Conservation (phyloP, 2,888 invertebrate species). For the Dascillus cervinus region DNA sequence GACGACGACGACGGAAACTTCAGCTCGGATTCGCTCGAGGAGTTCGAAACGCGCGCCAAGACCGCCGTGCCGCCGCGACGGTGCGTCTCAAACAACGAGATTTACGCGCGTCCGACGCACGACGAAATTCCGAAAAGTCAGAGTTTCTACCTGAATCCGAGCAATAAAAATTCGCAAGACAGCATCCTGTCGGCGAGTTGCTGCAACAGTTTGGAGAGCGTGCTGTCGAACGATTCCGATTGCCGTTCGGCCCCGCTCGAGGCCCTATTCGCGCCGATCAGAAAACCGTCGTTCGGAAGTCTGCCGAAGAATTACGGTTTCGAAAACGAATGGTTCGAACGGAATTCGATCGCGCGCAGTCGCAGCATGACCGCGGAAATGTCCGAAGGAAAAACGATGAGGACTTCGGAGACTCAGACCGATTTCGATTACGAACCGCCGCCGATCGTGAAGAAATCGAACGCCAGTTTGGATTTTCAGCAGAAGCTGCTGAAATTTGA, state of each 20-base stretch:
- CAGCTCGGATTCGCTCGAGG: conserved; percentile 73
- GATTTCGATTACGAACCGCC: conserved; percentile 32
- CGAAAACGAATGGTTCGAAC: conserved; percentile 32
- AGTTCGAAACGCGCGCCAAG: conserved; percentile 44
- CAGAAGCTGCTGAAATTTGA: conserved; percentile 39
- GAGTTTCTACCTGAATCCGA: conserved; percentile 71
- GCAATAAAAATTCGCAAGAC: conserved; percentile 64
- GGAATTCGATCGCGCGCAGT: conserved; percentile 34
- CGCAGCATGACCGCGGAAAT: conserved; percentile 47
- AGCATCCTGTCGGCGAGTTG: conserved; percentile 59
- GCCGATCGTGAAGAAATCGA: conserved; percentile 32
- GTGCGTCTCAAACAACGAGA: conserved; percentile 72
- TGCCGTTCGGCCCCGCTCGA: conserved; percentile 74
- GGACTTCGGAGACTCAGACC: conserved; percentile 39
- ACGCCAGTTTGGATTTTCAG: conserved; percentile 37
- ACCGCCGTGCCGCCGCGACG: conserved; percentile 53
- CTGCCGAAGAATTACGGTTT: conserved; percentile 27
- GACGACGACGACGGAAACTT: conserved; percentile 60
- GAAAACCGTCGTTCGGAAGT: conserved; percentile 20
- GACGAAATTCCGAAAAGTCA: conserved; percentile 53
- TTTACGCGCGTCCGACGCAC: conserved; percentile 42
- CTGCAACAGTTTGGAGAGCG: conserved; percentile 73
- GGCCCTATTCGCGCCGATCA: conserved; percentile 50
- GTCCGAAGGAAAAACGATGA: conserved; percentile 21
- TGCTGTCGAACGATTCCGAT: conserved; percentile 70